phyloP scores from a whole-genome alignment of 2,113 vertebrate genomes.

The Okapia johnstoni region DNA sequence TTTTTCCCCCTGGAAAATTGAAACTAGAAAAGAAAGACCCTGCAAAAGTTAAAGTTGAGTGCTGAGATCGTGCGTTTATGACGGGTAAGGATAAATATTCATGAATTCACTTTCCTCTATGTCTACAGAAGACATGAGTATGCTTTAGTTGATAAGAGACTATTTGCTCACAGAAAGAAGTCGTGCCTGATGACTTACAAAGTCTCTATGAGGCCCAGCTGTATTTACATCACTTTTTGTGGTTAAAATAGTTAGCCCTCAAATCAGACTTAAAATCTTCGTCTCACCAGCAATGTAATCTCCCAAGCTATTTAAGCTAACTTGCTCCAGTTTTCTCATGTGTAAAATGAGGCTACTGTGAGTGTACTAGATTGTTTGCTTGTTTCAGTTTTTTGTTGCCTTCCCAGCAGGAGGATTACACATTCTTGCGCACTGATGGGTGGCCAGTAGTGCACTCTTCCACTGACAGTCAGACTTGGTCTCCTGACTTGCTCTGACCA shows the following conservation, averaged over 20 bases:
- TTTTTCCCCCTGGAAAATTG: background rate
- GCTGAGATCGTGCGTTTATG: background rate
- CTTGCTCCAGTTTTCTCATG: background rate
- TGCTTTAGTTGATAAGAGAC: background rate
- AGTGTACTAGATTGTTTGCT: background rate
- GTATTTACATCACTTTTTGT: background rate
- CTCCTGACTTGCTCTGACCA: background rate
- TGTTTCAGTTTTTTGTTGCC: background rate
- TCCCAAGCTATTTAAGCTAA: background rate
- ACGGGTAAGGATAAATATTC: background rate
- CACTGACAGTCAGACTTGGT: background rate
- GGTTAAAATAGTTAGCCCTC: background rate
- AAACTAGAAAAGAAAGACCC: background rate
- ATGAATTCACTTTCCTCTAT: background rate
- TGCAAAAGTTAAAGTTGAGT: background rate
- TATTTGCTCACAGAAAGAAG: background rate
- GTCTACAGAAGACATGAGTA: background rate
- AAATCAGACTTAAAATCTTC: background rate
- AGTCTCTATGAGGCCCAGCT: background rate
- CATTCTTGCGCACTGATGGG: background rate
- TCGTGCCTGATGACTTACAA: background rate
- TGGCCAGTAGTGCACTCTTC: background rate
- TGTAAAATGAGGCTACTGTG: background rate
- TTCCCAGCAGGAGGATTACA: background rate
- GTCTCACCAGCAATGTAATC: background rate